phyloP scores from a whole-genome alignment of 2,113 vertebrate species.

The Anoplopoma fimbria region DNA sequence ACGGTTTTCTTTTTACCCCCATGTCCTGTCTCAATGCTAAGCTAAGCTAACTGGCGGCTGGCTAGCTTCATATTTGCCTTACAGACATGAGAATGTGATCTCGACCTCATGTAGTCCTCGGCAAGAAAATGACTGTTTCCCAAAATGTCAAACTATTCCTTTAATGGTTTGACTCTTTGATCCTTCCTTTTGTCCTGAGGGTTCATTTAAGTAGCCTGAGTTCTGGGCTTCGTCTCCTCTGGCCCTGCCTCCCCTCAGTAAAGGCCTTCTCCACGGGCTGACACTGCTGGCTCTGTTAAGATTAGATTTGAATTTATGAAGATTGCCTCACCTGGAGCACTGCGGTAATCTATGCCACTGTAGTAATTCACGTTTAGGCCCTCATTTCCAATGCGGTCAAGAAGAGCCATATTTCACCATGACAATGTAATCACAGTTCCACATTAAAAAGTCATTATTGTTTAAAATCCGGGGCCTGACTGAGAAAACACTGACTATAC shows the following conservation, averaged over 20 bases:
- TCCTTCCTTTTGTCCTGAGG: neutral
- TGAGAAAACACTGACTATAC: constrained; percentile 96
- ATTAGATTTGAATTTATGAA: constrained; percentile 99
- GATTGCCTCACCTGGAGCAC: constrained; percentile 92
- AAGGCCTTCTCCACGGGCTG: constrained; percentile 85
- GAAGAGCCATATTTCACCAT: constrained; percentile 94
- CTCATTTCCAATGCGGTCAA: constrained; percentile 92
- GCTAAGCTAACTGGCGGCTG: neutral
- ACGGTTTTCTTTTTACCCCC: neutral
- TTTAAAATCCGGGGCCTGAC: constrained; percentile 96
- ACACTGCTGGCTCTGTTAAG: constrained; percentile 88
- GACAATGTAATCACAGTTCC: constrained; percentile 99
- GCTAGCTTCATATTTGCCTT: neutral
- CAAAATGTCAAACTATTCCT: neutral
- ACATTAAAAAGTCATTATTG: constrained; percentile 99
- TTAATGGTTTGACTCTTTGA: neutral
- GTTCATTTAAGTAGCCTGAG: constrained; percentile 26
- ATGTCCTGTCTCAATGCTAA: neutral
- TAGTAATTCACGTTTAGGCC: constrained; percentile 92
- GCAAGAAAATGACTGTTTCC: neutral
- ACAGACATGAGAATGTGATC: neutral
- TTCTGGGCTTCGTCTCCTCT: constrained; percentile 14
- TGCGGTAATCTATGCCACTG: constrained; percentile 86
- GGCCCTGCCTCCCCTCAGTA: constrained; percentile 66
- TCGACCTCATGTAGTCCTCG: neutral